phyloP scores from a whole-genome alignment of 1,140 invertebrate genomes.

The Bombus sylvicola region DNA sequence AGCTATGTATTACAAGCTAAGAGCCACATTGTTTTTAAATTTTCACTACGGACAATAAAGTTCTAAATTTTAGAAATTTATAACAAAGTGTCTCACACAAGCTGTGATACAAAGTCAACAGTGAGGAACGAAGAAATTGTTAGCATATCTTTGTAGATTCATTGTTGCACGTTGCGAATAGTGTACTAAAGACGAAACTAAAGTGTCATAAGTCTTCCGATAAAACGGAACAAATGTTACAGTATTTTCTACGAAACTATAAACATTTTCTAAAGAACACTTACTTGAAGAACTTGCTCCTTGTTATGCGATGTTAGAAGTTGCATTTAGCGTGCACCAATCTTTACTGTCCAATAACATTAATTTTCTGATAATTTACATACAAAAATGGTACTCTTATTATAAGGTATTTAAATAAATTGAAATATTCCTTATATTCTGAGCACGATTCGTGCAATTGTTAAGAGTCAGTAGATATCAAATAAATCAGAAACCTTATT shows the following conservation, averaged over 20 bases:
- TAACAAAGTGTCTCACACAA: neutral
- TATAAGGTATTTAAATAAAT: neutral
- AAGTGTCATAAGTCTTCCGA: no score
- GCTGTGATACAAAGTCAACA: neutral
- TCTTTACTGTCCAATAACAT: neutral
- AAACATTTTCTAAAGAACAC: neutral
- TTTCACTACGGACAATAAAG: neutral
- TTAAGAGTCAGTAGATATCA: constrained; percentile 65
- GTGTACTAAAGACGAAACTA: neutral
- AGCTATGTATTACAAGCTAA: neutral
- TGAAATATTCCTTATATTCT: neutral
- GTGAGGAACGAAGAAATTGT: neutral
- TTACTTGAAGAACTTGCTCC: neutral
- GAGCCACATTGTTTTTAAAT: neutral
- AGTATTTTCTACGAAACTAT: neutral
- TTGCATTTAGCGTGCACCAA: neutral
- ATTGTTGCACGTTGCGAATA: neutral
- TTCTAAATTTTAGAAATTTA: neutral
- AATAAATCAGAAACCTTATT: constrained; percentile 73
- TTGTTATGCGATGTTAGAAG: neutral
- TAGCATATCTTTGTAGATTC: neutral
- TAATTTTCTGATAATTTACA: neutral
- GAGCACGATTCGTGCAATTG: neutral
- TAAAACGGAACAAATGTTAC: neutral
- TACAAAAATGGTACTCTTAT: no score